phyloP scores from a whole-genome alignment of 2,113 vertebrate genomes.

The Panurus biarmicus region DNA sequence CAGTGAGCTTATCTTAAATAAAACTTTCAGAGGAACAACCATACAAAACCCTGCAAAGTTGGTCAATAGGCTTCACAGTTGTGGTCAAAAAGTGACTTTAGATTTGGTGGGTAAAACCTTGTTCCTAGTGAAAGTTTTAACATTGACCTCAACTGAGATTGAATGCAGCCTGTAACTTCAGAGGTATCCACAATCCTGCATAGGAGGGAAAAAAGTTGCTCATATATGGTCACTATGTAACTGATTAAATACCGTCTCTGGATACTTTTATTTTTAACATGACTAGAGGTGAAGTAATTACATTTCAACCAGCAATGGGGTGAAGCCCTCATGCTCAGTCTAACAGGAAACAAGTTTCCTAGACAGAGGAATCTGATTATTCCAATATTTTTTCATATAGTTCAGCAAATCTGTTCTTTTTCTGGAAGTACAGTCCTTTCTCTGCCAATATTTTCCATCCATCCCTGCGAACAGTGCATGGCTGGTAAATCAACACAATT shows the following conservation, averaged over 20 bases:
- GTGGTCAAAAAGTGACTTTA: background rate
- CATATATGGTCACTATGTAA: background rate
- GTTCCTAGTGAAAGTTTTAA: background rate
- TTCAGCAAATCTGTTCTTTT: conserved; percentile 19
- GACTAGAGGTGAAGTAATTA: background rate
- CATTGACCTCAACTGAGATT: background rate
- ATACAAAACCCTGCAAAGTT: background rate
- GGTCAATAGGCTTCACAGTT: background rate
- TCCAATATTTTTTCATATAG: background rate
- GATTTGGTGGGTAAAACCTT: background rate
- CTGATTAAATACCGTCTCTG: background rate
- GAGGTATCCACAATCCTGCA: background rate
- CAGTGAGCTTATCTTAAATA: background rate
- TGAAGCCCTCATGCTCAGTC: background rate
- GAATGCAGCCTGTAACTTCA: background rate
- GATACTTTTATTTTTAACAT: background rate
- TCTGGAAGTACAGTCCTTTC: background rate
- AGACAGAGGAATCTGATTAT: conserved; percentile 13
- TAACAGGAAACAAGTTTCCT: background rate
- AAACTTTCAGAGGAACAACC: background rate
- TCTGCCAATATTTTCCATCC: background rate
- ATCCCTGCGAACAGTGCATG: background rate
- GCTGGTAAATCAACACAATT: conserved; percentile 65
- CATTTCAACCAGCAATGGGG: background rate
- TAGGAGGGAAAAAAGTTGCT: background rate